phyloP scores from a whole-genome alignment of 2,888 invertebrate species.

The Escarpia spicata region DNA sequence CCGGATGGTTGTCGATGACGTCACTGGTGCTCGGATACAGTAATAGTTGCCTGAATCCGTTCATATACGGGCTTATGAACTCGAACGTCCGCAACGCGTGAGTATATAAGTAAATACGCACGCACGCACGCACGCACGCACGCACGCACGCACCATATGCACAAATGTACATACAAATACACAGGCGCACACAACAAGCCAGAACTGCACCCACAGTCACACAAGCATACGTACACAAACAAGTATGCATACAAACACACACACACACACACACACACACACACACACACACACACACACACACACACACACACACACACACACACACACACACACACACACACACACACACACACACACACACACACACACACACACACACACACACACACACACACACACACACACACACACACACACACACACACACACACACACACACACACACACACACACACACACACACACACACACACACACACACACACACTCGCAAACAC shows the following conservation, averaged over 20 bases:
- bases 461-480: neutral
- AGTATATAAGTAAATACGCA: neutral
- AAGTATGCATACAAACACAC: neutral
- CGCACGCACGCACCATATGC: neutral
- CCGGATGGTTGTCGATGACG: conserved; percentile 7
- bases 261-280: neutral
- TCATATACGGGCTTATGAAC: conserved; percentile 21
- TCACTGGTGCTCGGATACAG: neutral
- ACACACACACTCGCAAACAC: neutral
- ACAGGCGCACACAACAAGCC: neutral
- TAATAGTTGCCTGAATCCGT: conserved; percentile 13
- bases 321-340: too few relatives aligned
- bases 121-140: neutral
- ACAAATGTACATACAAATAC: conserved; percentile 20
- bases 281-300: conserved; percentile 17
- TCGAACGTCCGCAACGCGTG: conserved; percentile 12
- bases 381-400: conserved; percentile 24
- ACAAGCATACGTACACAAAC: neutral
- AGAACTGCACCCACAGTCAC: conserved; percentile 23
- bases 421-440: neutral
- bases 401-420: conserved; percentile 24
- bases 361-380: conserved; percentile 19
- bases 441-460: neutral
- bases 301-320: too few relatives aligned
- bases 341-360: too few relatives aligned